A percentile compares a stretch with the other conserved stretches of the same genome.
These are phyloP conservation scores for Odontocerum albicorne DNA, from an alignment of 2,888 invertebrate species.

Conservation along the genomic window DNA sequence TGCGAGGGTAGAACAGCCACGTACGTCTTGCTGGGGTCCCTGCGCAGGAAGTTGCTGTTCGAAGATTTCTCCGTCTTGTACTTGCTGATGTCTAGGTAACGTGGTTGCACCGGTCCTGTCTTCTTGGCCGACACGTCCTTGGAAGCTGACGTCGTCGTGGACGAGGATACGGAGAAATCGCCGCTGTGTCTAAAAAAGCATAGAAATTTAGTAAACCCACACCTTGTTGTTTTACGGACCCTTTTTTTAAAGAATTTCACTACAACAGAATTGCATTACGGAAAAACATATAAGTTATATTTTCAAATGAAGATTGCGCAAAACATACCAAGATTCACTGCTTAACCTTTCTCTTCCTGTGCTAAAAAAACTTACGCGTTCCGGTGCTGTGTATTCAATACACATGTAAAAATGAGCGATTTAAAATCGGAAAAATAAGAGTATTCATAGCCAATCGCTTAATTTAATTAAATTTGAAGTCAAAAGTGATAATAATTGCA, in stretches of 20 bases:
- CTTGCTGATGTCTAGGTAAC: constrained; percentile 65
- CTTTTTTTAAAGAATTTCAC: too few species aligned
- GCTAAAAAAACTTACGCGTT: too few species aligned
- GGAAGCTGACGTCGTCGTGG: constrained; percentile 47
- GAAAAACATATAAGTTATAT: neutral
- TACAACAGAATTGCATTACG: too few species aligned
- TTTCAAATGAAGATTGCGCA: too few species aligned
- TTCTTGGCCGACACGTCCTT: constrained; percentile 38
- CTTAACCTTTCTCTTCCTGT: too few species aligned
- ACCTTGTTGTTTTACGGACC: neutral
- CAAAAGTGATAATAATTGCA: too few species aligned
- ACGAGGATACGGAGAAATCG: constrained; percentile 55
- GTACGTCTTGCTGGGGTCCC: constrained; percentile 60
- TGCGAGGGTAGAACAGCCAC: constrained; percentile 45
- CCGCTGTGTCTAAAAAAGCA: constrained; percentile 50
- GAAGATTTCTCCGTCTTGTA: constrained; percentile 57
- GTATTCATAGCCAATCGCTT: too few species aligned
- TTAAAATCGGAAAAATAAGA: too few species aligned
- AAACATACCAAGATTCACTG: too few species aligned
- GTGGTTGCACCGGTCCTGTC: constrained; percentile 43
- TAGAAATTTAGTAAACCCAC: neutral
- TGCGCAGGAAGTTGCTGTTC: constrained; percentile 50
- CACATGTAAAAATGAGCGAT: too few species aligned
- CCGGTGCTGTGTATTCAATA: too few species aligned
- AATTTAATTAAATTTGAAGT: too few species aligned